Base-by-base conservation (phyloP, 2,113 vertebrate species). In the Gadus chalcogrammus region DNA sequence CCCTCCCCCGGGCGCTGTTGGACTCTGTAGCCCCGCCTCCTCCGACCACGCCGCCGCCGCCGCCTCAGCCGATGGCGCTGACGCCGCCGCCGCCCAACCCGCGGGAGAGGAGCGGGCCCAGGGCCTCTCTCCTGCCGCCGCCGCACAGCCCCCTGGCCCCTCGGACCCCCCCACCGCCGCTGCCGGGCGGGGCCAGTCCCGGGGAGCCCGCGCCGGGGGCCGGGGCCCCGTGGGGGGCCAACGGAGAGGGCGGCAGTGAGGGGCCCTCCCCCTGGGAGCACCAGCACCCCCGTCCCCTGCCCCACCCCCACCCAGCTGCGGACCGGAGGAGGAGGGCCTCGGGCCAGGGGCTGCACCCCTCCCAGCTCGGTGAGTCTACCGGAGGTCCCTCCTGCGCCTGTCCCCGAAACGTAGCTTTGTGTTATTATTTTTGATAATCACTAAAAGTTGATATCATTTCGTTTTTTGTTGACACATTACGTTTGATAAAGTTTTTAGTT, bases 81-180 rank as follows among this genome's bases (percentile, higher is more conserved):
- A 90, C 91, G 0, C 89, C 88, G 0, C 89, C 91, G 2, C 89
- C 91, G 0, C 89, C 90, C 0, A 85, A 86, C 73, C 91, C 88
- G 16, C 74, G 89, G 0, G 85, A 91, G 56, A 70, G 89, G 71
- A 72, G 75, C 2, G 24, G 76, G 0, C 80, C 68, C 55, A 60
- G 85, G 69, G 81, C 56, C 0, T 70, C 69, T 5, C 85, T 31
- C 5, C 28, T 31, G n/a, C 1, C 80, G 28, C 67, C 35, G 0
- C 67, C 76, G 1, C 85, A 79, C 27, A 85, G 72, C 18, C 84
- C 80, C 0, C 82, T 73, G 35, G 78, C 69, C 31, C 79, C 81
- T 38, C 56, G 65, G 69, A 67, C 28, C 17, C 76, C 71, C 9
- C 42, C 42, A 2, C 42, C 9, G 42, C 42, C 42, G 68, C 75